Base-by-base conservation (phyloP, 2,797 vertebrate species). In the Centropyge bicolor region DNA sequence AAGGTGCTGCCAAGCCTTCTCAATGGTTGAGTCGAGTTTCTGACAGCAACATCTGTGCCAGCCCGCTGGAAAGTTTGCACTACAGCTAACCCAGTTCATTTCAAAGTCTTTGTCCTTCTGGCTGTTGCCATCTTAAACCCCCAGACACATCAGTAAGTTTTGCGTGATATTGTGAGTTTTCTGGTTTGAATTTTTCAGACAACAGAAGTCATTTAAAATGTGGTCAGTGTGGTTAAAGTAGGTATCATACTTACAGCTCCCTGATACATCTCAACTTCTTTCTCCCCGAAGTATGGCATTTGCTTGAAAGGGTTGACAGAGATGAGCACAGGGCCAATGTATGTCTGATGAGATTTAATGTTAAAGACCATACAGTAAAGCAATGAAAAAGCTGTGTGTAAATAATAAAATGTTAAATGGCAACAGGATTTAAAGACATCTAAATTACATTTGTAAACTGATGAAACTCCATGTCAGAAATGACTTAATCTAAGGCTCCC, bases 301-400 rank as follows among this genome's bases (percentile, higher is more conserved):
- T 98, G 98, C 90, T 99, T 99, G 92, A 99, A 99, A 55, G 98
- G 98, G 92, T 99, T 99, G 91, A 99, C 86, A 1, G 98, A 99
- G 92, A 99, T 99, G 76, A 99, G 95, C 45, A 99, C 98, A 0
- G 98, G 98, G 22, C 98, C 98, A 55, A 99, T 99, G 40, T 99
- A 99, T 17, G 98, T 99, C 98, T 99, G 93, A 46, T 35, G 60
- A 86, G 54, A 63, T 75, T 19, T 75, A 41, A 70, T 56, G 91
- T 98, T 95, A 98, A 98, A 95, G 96, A 84, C 69, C 71, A 78
- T 8, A 66, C 5, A 76, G 7, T 20, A 19, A 66, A 41, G 24
- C 27, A 31, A 45, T 3, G 3, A 45, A 45, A 20, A 59, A 9
- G 8, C 55, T 40, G 4, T 19, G 36, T 27, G 35, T 24, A 11